Evolutionary conservation across 92 coral and sea anemone genomes (phyloP).

Genomic region (Porites rus): DNA sequence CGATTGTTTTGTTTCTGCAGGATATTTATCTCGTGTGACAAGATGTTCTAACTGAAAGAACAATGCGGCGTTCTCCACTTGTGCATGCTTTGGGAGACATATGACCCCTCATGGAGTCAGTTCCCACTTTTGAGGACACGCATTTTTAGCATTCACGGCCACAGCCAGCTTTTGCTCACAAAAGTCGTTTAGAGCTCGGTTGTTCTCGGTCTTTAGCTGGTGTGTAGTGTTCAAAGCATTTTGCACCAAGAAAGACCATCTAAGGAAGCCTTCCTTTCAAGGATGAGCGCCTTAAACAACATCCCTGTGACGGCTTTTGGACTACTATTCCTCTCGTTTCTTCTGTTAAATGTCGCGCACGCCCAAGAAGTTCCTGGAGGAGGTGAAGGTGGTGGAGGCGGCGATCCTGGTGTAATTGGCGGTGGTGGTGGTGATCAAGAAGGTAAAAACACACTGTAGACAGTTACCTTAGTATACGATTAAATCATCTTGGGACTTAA

Average conservation of each 20-base stretch:
- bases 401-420: neutral
- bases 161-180: neutral
- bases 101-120: constrained; percentile 17
- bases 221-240: constrained; percentile 4
- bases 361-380: constrained; percentile 24
- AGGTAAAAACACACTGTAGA: neutral
- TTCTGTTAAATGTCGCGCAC: constrained; percentile 19
- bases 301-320: constrained; percentile 6
- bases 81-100: constrained; percentile 1
- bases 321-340: neutral
- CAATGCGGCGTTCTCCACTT: constrained; percentile 13
- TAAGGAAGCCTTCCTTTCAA: constrained; percentile 5
- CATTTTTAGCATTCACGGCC: constrained; percentile 8
- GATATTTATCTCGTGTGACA: constrained; percentile 10
- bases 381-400: neutral
- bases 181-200: constrained; percentile 1
- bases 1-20: neutral
- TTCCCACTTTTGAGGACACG: constrained; percentile 9
- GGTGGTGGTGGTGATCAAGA: neutral
- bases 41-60: neutral
- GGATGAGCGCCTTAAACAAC: constrained; percentile 4
- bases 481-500: neutral
- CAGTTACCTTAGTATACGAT: neutral
- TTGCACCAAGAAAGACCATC: constrained; percentile 16
- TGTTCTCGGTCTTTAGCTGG: constrained; percentile 32